phyloP scores from a whole-genome alignment of 2,888 invertebrate genomes.

The Cephus rjabovi region DNA sequence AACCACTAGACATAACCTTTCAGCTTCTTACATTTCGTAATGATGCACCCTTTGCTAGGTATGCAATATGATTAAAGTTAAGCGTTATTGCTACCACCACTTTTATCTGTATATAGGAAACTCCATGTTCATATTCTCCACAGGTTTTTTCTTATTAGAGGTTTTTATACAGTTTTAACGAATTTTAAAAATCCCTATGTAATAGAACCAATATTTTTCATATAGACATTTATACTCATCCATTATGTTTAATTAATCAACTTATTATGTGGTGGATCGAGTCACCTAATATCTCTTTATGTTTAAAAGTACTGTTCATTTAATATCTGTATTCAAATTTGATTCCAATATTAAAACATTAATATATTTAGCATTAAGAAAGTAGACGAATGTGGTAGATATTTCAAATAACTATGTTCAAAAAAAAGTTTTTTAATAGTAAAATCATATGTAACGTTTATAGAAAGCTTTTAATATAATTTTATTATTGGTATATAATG shows the following conservation, averaged over 20 bases:
- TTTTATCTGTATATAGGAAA: background rate
- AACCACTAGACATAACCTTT: slow-evolving; percentile 29
- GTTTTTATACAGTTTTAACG: background rate
- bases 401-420: background rate
- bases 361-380: background rate
- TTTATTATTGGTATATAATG: background rate
- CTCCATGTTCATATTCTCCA: background rate
- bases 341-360: too few species aligned
- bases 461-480: background rate
- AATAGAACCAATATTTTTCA: background rate
- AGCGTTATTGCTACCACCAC: background rate
- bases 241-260: background rate
- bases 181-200: background rate
- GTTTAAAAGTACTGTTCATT: background rate
- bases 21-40: slow-evolving; percentile 11
- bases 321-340: background rate
- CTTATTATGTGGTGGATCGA: background rate
- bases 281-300: background rate
- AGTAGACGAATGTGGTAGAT: background rate
- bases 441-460: background rate
- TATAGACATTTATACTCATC: background rate
- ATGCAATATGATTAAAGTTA: background rate
- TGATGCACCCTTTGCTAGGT: slow-evolving; percentile 12
- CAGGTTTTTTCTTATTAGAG: background rate
- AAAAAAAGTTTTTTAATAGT: background rate